phyloP scores from a whole-genome alignment of 2,113 vertebrate genomes.

The Ifrita kowaldi region DNA sequence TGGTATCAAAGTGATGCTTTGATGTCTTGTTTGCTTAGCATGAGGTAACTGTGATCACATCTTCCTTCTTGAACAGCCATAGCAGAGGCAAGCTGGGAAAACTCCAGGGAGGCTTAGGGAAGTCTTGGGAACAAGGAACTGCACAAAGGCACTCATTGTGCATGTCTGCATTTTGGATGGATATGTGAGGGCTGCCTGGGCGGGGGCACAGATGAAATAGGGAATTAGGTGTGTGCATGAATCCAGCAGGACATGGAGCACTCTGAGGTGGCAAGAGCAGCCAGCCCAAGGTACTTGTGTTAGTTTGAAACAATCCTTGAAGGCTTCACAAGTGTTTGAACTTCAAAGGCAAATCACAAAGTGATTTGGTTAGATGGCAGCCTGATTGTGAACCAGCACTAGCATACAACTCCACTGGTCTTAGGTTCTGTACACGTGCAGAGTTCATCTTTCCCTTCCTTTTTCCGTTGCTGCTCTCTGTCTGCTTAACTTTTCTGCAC shows the following conservation, averaged over 20 bases:
- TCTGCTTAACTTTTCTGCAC: neutral
- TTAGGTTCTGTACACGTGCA: too few relatives aligned
- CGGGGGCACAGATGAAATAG: neutral
- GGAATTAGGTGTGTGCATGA: neutral
- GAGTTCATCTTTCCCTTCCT: neutral
- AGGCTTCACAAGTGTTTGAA: neutral
- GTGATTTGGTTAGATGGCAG: neutral
- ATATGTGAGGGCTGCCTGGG: neutral
- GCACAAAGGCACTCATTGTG: neutral
- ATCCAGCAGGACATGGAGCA: neutral
- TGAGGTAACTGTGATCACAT: neutral
- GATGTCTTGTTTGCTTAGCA: neutral
- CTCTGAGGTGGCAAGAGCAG: neutral
- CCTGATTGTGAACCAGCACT: neutral
- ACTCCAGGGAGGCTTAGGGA: neutral
- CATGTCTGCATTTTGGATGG: neutral
- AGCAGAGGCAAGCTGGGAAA: neutral
- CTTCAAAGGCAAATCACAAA: neutral
- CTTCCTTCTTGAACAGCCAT: neutral
- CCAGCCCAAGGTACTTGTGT: rapidly evolving
- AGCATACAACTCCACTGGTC: neutral
- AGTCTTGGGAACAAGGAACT: neutral
- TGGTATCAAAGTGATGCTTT: neutral
- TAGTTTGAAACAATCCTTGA: neutral
- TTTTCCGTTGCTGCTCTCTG: neutral